Evolutionary conservation across 2,113 vertebrate genomes (phyloP), one percentile per base, ranked within the genome.

Genomic region (Geothlypis trichas): DNA sequence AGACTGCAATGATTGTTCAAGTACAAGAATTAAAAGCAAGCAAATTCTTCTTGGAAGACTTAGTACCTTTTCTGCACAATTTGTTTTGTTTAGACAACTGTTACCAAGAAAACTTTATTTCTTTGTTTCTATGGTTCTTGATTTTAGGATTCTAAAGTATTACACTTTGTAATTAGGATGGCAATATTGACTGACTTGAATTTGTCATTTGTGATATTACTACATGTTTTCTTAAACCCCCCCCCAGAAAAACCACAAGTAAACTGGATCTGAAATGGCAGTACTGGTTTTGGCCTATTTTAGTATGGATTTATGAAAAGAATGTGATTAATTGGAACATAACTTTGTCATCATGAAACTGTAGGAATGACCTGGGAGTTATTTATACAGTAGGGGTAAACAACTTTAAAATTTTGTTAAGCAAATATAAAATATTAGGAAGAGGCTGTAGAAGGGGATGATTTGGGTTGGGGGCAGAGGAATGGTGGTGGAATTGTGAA

Each of bases 11-110:
- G 62, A 84, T 87, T 95, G 54, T 95, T 95, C 55, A 89, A 94
- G 44, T 95, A 83, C 91, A 97, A 93, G 61, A 96, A 88, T 94
- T 90, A 84, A 96, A 95, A 90, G 81, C 31, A 61, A 89, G 91
- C 55, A 94, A 80, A 88, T 46, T 85, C 42, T 73, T 51, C 65
- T 79, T 87, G 67, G 57, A 96, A 96, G 74, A 91, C 66, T 79
- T 30, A 85, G 10, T 84, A 83, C 81, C n/a, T 59, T 84, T 96
- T 86, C 62, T 82, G 52, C 54, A 51, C 74, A 39, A 44, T 81
- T 77, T 73, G 13, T 65, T 96, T 79, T 78, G 47, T 83, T 88
- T 44, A 76, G 72, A 54, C 30, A 58, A 10, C 47, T 65, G 27
- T 93, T 96, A 16, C 54, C 73, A 87, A 73, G 42, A 62, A 82